A percentile compares a stretch with the other conserved stretches of the same genome.
These are phyloP conservation scores for Conomelus anceps DNA, from an alignment of 2,888 invertebrate genomes.

Conservation along the genomic window DNA sequence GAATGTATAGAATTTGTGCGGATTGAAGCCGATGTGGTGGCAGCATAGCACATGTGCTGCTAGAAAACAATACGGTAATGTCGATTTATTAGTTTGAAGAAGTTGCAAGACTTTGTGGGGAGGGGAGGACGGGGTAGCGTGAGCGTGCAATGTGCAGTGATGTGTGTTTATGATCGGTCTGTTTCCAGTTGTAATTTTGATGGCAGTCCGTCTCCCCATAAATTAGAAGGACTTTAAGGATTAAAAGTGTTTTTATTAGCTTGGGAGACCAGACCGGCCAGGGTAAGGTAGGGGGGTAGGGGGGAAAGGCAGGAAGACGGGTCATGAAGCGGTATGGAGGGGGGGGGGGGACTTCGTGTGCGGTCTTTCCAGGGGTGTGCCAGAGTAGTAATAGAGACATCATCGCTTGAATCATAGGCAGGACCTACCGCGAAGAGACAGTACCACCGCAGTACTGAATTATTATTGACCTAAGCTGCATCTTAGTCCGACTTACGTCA, in stretches of 20 bases:
- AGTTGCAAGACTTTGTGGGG: too few relatives aligned
- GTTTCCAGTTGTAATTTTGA: neutral
- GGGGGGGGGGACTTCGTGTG: slow-evolving; percentile 14
- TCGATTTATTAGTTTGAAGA: neutral
- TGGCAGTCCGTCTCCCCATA: neutral
- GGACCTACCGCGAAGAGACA: slow-evolving; percentile 6
- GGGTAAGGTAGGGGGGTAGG: neutral
- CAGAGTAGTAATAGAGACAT: slow-evolving; percentile 24
- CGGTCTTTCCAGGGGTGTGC: slow-evolving; percentile 22
- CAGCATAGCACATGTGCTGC: neutral
- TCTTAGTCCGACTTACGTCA: neutral
- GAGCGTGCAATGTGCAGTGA: neutral
- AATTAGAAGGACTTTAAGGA: neutral
- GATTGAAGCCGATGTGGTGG: neutral
- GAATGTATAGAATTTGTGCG: neutral
- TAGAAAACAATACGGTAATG: neutral
- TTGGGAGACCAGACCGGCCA: neutral
- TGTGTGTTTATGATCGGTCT: neutral
- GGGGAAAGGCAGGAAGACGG: neutral
- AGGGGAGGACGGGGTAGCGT: neutral
- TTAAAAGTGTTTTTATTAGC: neutral
- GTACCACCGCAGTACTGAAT: neutral
- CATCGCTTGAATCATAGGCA: slow-evolving; percentile 1
- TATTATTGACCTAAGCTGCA: neutral
- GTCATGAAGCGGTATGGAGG: slow-evolving; percentile 17